Evolutionary conservation across 2,797 vertebrate genomes (phyloP).

Genomic region (Cuculus canorus): DNA sequence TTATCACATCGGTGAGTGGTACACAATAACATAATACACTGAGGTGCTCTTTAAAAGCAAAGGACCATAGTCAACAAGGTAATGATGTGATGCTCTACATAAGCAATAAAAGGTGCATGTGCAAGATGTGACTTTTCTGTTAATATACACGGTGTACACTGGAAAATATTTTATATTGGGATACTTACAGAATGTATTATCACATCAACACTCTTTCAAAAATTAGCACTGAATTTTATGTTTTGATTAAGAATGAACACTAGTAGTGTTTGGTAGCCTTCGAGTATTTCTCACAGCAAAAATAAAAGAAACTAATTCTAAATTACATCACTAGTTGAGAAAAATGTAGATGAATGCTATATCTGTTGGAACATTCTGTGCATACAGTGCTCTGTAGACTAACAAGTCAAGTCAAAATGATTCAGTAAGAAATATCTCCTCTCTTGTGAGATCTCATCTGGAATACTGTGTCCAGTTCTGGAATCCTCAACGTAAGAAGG

Average conservation of each 20-base stretch:
- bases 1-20: background rate
- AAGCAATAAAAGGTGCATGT: background rate
- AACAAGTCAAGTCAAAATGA: slow-evolving; percentile 18
- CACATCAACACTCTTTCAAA: background rate
- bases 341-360: slow-evolving; percentile 44
- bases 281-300: slow-evolving; percentile 22
- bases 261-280: slow-evolving; percentile 3
- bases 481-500: no score
- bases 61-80: background rate
- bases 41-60: background rate
- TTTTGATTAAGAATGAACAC: slow-evolving; percentile 7
- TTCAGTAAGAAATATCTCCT: background rate
- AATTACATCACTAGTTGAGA: slow-evolving; percentile 23
- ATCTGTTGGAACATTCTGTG: slow-evolving; percentile 12
- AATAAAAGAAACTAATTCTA: background rate
- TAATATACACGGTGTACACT: background rate
- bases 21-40: background rate
- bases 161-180: slow-evolving; percentile 35
- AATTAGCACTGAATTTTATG: slow-evolving; percentile 13
- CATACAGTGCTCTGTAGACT: background rate
- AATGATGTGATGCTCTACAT: background rate
- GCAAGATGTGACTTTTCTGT: slow-evolving; percentile 34
- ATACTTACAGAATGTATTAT: slow-evolving; percentile 6
- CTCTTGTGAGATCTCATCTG: no score
- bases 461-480: no score